phyloP scores from a whole-genome alignment of 2,797 vertebrate species.

The Neomorphus geoffroyi region DNA sequence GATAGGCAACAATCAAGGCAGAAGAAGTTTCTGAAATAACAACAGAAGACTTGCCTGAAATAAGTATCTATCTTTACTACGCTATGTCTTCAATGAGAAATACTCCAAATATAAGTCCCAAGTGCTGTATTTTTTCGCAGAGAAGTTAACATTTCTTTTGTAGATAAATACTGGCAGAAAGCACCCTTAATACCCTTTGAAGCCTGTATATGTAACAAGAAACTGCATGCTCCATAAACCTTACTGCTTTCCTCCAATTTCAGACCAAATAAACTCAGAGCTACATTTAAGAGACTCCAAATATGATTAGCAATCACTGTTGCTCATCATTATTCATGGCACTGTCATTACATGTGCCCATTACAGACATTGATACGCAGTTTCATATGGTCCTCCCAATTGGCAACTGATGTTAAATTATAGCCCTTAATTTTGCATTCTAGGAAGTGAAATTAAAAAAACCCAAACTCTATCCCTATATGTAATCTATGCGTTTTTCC shows the following conservation, averaged over 20 bases:
- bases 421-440: background rate
- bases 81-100: background rate
- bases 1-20: background rate
- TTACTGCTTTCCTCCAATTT: background rate
- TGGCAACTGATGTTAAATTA: background rate
- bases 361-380: background rate
- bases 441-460: background rate
- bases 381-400: background rate
- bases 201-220: background rate
- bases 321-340: background rate
- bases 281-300: background rate
- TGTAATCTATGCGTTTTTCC: background rate
- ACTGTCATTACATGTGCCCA: background rate
- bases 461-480: background rate
- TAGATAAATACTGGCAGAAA: background rate
- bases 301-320: conserved; percentile 1
- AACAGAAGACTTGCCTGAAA: background rate
- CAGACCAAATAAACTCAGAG: background rate
- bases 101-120: background rate
- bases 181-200: background rate
- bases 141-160: background rate
- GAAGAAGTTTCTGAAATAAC: background rate
- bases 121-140: background rate
- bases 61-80: background rate
- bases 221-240: background rate